Base-by-base conservation (phyloP, 2,888 invertebrate genomes). In the Epinotia brunnichana region DNA sequence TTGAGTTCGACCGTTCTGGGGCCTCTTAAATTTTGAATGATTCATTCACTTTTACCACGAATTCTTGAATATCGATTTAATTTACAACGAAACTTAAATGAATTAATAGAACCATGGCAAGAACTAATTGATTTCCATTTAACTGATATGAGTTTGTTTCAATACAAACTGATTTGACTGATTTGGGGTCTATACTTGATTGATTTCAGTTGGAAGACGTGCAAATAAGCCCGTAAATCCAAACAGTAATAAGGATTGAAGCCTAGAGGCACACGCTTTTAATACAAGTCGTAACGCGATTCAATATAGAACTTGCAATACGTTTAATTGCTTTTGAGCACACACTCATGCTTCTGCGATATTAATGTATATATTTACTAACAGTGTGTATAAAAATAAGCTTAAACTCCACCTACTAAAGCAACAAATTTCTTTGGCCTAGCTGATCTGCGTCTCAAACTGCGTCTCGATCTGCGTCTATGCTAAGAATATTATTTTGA, bases 91-190 rank as follows among this genome's bases (percentile, higher is more conserved):
- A 35, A 35, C 35, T 60, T 15, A 15, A 41, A 61, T 15, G 17
- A 41, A 61, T 21, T 21, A 41, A 21, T 19, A 19, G 39, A 60
- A 19, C 39, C 21, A n/a, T 48, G 15, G 24, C 29, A n/a, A 29
- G 48, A 48, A 17, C 29, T 62, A 51, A 62, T 62, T 62, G 48
- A 48, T 62, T 48, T n/a, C 35, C 11, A 51, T 53, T 53, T 51
- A 63, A 11, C 29, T 19, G 13, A 2, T 17, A 53, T 35, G 29
- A 62, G n/a, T 17, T 57, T 44, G 48, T 17, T 11, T 63, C 17
- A 53, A 35, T 3, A 53, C 13, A n/a, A 60, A n/a, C n/a, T n/a
- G n/a, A n/a, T n/a, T 41, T 19, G 3, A 35, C 1, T 63, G 3
- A 63, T 35, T 17, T 53, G 35, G 11, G 13, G 13, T 35, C 53